Evolutionary conservation across 2,888 invertebrate genomes (phyloP), one percentile per base, ranked within the genome.

Genomic region (Noctua fimbriata): DNA sequence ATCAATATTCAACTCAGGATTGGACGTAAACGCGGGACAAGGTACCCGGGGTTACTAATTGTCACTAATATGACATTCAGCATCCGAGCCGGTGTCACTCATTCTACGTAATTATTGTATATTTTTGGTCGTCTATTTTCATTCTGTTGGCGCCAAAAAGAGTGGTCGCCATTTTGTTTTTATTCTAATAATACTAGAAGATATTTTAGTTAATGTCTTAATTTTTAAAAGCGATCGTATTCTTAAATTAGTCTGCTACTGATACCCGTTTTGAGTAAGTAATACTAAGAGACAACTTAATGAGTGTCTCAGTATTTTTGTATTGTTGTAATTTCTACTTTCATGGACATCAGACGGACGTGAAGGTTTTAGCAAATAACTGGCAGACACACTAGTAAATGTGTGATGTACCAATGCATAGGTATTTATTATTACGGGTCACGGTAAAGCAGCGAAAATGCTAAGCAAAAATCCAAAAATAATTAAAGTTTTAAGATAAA

Each of bases 21-120:
- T 72, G 75, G 41, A 74, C 69, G 24, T 81, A 81, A 85, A 76
- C 47, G 28, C n/a, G 66, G 81, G 49, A 7, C 60, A 69, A 32
- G 71, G 21, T 55, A 60, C 52, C 32, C 21, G 86, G 24, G 76
- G 47, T 58, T 24, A 10, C n/a, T 86, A 84, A 84, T 82, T 77
- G 83, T 44, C 47, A 74, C 58, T 86, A 77, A 84, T 82, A 65
- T 79, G 85, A 73, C 85, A 69, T 69, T 65, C 16, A n/a, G 72
- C 60, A 44, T 65, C 63, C 49, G 69, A 36, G 32, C 21, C 21
- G 28, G 52, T 70, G 41, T 78, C 82, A 65, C 24, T 49, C 72
- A 71, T 16, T 60, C 18, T 49, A 28, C 52, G 28, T 60, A 58
- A 72, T 77, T 60, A 65, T 36, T 58, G 55, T 86, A 58, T 66